Percentiles rank a stretch among this genome's conserved stretches.
phyloP scores from a whole-genome alignment of 2,113 vertebrate genomes.

The Boulengeromyrus knoepffleri region DNA sequence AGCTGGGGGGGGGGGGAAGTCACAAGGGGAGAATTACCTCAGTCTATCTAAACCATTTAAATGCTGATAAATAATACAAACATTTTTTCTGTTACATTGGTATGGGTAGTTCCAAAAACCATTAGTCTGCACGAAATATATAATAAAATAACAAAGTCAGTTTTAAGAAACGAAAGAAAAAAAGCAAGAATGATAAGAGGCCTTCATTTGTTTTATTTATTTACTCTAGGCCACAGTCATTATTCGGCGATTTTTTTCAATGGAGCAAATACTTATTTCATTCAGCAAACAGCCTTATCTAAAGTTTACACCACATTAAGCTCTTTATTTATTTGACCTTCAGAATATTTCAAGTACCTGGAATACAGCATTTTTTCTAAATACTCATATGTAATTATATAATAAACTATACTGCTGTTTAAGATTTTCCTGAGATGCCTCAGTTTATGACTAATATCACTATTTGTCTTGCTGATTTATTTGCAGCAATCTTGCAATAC shows the following conservation, averaged over 20 bases:
- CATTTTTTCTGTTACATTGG: not conserved
- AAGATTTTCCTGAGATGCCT: not conserved
- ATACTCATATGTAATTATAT: not conserved
- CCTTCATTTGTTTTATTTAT: not conserved
- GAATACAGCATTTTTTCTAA: not conserved
- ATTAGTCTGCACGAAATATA: not conserved
- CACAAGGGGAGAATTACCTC: not conserved
- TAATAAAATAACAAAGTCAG: not conserved
- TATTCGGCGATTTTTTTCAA: not conserved
- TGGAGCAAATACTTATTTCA: not conserved
- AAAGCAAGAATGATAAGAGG: not conserved
- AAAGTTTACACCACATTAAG: not conserved
- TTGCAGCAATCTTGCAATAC: not conserved
- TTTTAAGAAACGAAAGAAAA: not conserved
- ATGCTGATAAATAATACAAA: not conserved
- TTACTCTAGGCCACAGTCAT: not conserved
- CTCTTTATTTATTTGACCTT: not conserved
- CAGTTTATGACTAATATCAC: not conserved
- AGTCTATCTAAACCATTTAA: not conserved
- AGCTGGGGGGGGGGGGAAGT: slow-evolving; percentile 39
- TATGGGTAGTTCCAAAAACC: not conserved
- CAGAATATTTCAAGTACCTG: not conserved
- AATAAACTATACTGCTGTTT: not conserved
- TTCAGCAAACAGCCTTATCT: not conserved
- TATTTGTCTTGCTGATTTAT: not conserved